Conservation (phyloP, 1,140 invertebrate species). For the Heliconius hewitsoni region DNA sequence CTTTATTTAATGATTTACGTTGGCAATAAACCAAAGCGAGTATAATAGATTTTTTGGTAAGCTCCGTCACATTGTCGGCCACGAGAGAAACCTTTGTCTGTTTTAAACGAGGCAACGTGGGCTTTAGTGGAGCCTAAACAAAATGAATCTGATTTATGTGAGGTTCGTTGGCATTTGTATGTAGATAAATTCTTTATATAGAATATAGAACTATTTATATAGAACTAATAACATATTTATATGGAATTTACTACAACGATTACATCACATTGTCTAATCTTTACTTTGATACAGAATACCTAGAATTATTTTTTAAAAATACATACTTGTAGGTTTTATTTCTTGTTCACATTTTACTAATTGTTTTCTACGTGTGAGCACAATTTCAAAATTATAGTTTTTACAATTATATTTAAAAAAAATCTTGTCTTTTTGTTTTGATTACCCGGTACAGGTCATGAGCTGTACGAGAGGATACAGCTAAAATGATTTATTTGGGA, state of each 20-base stretch:
- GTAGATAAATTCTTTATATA: not conserved
- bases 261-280: not conserved
- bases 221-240: not conserved
- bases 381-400: too few relatives aligned
- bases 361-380: too few relatives aligned
- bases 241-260: not conserved
- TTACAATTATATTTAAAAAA: too few relatives aligned
- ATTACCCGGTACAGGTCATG: too few relatives aligned
- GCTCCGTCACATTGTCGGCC: not conserved
- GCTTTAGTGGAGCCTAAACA: not conserved
- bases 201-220: not conserved
- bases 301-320: too few relatives aligned
- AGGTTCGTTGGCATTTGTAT: not conserved
- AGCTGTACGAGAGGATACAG: too few relatives aligned
- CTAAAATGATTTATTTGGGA: too few relatives aligned
- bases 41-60: conserved; percentile 4
- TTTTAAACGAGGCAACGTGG: conserved; percentile 6
- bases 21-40: not conserved
- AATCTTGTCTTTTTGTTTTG: too few relatives aligned
- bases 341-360: too few relatives aligned
- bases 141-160: not conserved
- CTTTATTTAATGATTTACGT: not conserved
- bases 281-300: too few relatives aligned
- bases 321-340: too few relatives aligned
- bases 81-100: conserved; percentile 1